phyloP scores from a whole-genome alignment of 2,113 vertebrate genomes.

The Pseudolaguvia tuberculata region DNA sequence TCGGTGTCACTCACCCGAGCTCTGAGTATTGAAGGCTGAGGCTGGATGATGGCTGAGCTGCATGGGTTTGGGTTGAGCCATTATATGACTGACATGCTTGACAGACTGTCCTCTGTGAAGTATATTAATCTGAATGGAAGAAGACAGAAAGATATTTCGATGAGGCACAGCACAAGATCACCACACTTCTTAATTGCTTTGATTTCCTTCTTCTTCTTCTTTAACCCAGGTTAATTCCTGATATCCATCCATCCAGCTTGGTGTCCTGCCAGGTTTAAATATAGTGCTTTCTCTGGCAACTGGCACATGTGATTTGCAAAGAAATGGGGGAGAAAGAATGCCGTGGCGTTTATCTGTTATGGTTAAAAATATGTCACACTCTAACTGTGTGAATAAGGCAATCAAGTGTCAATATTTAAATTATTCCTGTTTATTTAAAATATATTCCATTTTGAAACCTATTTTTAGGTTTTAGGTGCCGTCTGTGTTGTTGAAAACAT shows the following conservation, averaged over 20 bases:
- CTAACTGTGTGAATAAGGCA: background rate
- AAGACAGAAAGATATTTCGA: background rate
- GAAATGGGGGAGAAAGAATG: background rate
- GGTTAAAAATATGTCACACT: background rate
- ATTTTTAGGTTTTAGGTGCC: conserved; percentile 3
- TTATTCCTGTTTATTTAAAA: background rate
- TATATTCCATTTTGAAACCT: background rate
- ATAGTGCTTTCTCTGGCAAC: background rate
- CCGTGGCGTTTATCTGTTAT: background rate
- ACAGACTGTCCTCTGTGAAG: conserved; percentile 74
- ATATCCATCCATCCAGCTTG: background rate
- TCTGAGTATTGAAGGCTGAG: conserved; percentile 61
- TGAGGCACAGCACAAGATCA: background rate
- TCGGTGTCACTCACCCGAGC: conserved; percentile 69
- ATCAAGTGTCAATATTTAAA: background rate
- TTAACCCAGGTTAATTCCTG: too few relatives aligned
- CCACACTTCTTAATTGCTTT: background rate
- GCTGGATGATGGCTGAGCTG: conserved; percentile 78
- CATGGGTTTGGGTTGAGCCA: conserved; percentile 81
- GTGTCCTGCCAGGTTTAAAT: background rate
- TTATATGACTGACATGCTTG: conserved; percentile 78
- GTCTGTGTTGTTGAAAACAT: conserved; percentile 13
- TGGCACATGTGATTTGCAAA: background rate
- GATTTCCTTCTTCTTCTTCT: background rate
- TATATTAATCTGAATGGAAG: conserved; percentile 72